Conservation (phyloP, 35 echinoderm and acorn worm genomes). For the Heliocidaris erythrogramma region DNA sequence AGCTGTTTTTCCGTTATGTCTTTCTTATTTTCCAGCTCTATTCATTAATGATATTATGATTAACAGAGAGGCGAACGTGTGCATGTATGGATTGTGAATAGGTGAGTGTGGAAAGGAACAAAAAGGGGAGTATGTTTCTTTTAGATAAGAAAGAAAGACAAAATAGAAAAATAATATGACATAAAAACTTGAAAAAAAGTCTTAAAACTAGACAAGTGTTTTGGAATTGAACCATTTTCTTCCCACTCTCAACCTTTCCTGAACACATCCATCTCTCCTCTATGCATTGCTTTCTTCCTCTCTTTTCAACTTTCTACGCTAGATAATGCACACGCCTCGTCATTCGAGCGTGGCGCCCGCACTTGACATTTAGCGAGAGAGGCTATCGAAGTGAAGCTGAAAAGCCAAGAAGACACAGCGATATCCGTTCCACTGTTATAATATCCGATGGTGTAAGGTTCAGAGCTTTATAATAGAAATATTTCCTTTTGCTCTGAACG, state of each 20-base stretch:
- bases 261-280: neutral
- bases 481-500: neutral
- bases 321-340: conserved; percentile 22
- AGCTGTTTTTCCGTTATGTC: too few species aligned
- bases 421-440: neutral
- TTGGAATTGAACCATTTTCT: neutral
- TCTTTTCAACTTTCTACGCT: neutral
- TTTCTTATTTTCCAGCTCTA: too few species aligned
- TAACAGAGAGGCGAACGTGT: too few species aligned
- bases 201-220: neutral
- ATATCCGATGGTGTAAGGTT: neutral
- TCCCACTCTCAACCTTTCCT: neutral
- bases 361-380: conserved; percentile 27
- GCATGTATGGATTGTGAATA: too few species aligned
- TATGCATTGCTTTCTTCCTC: neutral
- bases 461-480: neutral
- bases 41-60: too few species aligned
- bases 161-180: too few species aligned
- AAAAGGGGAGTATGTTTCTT: too few species aligned
- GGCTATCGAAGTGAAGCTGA: conserved; percentile 4
- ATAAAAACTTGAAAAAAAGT: too few species aligned
- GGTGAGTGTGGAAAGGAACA: too few species aligned
- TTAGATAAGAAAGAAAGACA: too few species aligned
- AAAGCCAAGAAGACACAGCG: neutral
- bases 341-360: neutral